A percentile compares a stretch with the other conserved stretches of the same genome.
These are phyloP conservation scores for Spinus pinus DNA, from an alignment of 2,797 vertebrate species.

Conservation along the genomic window DNA sequence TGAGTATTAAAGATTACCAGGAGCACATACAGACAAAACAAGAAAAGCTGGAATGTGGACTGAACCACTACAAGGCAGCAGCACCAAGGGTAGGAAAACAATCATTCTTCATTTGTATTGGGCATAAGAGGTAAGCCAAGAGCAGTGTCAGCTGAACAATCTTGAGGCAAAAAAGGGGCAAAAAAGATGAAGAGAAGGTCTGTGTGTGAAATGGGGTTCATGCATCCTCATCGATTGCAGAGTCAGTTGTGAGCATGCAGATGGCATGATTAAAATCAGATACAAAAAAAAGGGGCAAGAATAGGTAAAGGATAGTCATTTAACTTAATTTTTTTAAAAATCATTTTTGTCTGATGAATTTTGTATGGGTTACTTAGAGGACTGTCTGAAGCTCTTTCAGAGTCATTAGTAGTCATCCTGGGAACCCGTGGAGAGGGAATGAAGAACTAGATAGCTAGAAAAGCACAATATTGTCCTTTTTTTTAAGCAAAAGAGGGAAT, in stretches of 20 bases:
- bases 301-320: background rate
- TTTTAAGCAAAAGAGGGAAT: background rate
- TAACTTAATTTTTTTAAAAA: background rate
- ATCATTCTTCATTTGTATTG: background rate
- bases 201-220: background rate
- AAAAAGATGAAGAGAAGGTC: background rate
- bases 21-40: background rate
- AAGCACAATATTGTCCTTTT: background rate
- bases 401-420: background rate
- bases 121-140: background rate
- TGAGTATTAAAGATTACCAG: background rate
- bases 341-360: background rate
- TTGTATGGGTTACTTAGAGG: background rate
- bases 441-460: background rate
- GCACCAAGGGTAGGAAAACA: background rate
- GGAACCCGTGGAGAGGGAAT: background rate
- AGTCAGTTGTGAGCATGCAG: background rate
- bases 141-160: background rate
- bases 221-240: background rate
- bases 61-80: background rate
- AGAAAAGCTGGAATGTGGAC: background rate
- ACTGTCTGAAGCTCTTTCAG: background rate
- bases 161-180: background rate
- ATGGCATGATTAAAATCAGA: background rate
- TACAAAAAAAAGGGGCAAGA: background rate